Base-by-base conservation (phyloP, 1,140 invertebrate genomes). In the Tetranychus cinnabarinus region DNA sequence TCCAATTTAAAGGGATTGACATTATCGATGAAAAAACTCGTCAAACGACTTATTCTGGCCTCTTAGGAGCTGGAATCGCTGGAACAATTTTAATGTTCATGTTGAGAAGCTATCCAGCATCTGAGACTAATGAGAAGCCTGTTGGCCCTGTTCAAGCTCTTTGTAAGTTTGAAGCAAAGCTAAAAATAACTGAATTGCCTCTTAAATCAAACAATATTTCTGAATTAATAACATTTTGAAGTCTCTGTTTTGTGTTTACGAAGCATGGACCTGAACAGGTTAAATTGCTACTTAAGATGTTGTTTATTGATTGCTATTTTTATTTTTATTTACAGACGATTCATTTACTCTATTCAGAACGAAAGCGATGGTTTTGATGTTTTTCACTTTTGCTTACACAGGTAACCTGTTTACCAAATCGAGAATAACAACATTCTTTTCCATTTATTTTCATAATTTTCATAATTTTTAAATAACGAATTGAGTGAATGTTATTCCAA, bases 1-100 rank as follows among this genome's bases (percentile, higher is more conserved):
- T 88, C 69, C 80, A 82, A 70, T 91, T 96, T 71, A 80, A 82
- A 77, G 84, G 84, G 56, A 77, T 82, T 72, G 71, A 77, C 0
- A 73, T 77, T 13, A 79, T 80, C 54, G 81, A 86, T 59, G 67
- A 70, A 60, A 70, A 73, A 7, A 84, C 80, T 0, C 73, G 87
- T 8, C 79, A 75, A 45, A 68, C 83, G 2, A 83, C 91, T 1
- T 86, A 87, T 70, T 78, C 78, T 37, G 84, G 84, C 0, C 71
- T 93, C 8, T 64, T 73, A 8, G 79, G 72, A 1, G 74, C 88
- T 3, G 79, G 79, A 12, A 69, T 79, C 0, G 65, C 81, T 31
- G 89, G 87, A 34, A 76, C 85, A 0, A 68, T 80, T 0, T 75
- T 88, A 39, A 69, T 92, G 10, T 68, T 81, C 2, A 72, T 88